Evolutionary conservation across 2,113 vertebrate genomes (phyloP).

Genomic region (Apistogramma diplotaenia): DNA sequence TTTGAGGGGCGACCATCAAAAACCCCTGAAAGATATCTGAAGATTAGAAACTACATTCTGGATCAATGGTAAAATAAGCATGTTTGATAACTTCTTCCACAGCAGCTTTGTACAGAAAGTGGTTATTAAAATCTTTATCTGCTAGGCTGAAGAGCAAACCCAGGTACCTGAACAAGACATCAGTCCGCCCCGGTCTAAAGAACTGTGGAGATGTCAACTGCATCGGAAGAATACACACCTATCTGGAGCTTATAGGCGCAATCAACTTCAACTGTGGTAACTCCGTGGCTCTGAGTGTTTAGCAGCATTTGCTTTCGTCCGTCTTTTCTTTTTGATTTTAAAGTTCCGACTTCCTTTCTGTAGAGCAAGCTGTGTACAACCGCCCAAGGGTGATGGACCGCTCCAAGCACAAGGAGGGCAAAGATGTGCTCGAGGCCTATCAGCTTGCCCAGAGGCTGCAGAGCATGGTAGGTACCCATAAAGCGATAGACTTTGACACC

Average conservation of each 20-base stretch:
- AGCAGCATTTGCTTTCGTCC: neutral
- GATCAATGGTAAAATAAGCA: constrained; percentile 88
- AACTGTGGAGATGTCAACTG: constrained; percentile 99
- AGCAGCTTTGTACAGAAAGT: neutral
- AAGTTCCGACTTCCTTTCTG: neutral
- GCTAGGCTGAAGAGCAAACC: constrained; percentile 88
- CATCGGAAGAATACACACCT: constrained; percentile 96
- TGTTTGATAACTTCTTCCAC: neutral
- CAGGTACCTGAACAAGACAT: constrained; percentile 97
- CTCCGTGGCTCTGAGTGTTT: neutral
- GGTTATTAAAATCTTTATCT: neutral
- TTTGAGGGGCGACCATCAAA: constrained; percentile 96
- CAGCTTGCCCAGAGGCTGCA: constrained; percentile 92
- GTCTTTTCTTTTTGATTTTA: no score
- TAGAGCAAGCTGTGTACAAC: constrained; percentile 95
- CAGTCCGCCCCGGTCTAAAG: constrained; percentile 94
- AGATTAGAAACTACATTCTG: constrained; percentile 98
- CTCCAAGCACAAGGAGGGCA: constrained; percentile 81
- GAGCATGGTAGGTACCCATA: constrained; percentile 82
- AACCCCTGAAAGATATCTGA: constrained; percentile 95
- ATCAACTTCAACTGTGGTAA: constrained; percentile 98
- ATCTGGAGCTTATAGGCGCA: constrained; percentile 94
- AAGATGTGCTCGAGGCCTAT: constrained; percentile 85
- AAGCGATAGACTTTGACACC: neutral
- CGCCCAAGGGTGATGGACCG: constrained; percentile 85